A percentile compares a stretch with the other conserved stretches of the same genome.
These are phyloP conservation scores for Mesoligia furuncula DNA, from an alignment of 2,888 invertebrate species.

Conservation along the genomic window DNA sequence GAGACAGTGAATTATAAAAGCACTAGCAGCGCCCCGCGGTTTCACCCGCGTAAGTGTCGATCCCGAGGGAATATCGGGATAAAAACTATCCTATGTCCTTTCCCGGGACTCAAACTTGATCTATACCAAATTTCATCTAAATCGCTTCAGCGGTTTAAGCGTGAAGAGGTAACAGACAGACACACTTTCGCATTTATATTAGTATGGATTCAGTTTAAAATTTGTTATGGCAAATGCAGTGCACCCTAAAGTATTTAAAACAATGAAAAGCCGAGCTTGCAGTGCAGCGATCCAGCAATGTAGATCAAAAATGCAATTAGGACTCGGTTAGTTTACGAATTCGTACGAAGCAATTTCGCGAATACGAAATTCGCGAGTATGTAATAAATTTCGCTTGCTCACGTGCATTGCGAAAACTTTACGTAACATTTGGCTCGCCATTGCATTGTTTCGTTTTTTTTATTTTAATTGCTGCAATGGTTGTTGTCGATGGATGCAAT, in stretches of 20 bases:
- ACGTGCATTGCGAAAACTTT: slow-evolving; percentile 60
- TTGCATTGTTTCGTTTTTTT: slow-evolving; percentile 69
- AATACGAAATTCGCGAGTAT: slow-evolving; percentile 53
- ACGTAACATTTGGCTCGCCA: slow-evolving; percentile 61
- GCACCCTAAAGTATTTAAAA: slow-evolving; percentile 18
- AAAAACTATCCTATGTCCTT: too few relatives aligned
- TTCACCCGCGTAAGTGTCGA: too few relatives aligned
- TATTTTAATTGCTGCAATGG: slow-evolving; percentile 62
- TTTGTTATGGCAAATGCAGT: slow-evolving; percentile 11
- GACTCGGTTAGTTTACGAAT: slow-evolving; percentile 43
- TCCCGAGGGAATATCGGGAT: too few relatives aligned
- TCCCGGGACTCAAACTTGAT: too few relatives aligned
- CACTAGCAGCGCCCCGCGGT: too few relatives aligned
- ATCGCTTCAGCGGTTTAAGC: too few relatives aligned
- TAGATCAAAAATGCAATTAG: slow-evolving; percentile 63
- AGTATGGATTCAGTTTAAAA: slow-evolving; percentile 11
- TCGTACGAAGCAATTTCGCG: slow-evolving; percentile 48
- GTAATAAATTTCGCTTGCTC: slow-evolving; percentile 58
- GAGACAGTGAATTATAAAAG: too few relatives aligned
- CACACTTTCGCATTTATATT: too few relatives aligned
- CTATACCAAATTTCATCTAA: too few relatives aligned
- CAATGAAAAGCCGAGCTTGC: slow-evolving; percentile 22
- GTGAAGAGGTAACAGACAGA: too few relatives aligned
- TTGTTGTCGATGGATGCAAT: slow-evolving; percentile 52
- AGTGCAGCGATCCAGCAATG: slow-evolving; percentile 20